These are phyloP conservation scores for Sarcophaga peregrina DNA, from an alignment of 1,140 invertebrate species.

Conservation along the genomic window DNA sequence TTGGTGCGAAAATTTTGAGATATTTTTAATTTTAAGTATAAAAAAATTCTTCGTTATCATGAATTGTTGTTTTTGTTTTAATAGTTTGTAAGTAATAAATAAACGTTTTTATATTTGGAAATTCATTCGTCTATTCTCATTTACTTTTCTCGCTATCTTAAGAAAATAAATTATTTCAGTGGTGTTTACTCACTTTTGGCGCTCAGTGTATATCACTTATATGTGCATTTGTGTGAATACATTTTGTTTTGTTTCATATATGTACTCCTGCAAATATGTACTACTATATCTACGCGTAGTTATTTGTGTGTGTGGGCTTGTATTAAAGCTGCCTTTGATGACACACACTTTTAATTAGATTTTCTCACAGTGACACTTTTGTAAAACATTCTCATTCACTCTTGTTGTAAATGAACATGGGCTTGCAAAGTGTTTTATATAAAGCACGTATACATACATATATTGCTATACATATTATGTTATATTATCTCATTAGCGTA, in stretches of 20 bases:
- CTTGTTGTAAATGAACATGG: conserved; percentile 7
- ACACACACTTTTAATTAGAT: conserved; percentile 37
- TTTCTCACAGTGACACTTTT: conserved; percentile 33
- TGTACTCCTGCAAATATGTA: neutral
- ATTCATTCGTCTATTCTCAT: too few relatives aligned
- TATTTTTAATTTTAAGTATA: too few relatives aligned
- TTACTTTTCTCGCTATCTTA: too few relatives aligned
- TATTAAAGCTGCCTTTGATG: conserved; percentile 35
- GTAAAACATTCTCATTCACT: conserved; percentile 2
- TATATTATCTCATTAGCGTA: too few relatives aligned
- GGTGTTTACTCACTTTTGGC: too few relatives aligned
- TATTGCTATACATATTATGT: neutral
- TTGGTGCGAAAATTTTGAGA: too few relatives aligned
- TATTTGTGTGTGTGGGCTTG: neutral
- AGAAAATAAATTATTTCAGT: too few relatives aligned
- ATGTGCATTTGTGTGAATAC: neutral
- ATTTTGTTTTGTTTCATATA: neutral
- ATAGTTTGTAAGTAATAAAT: too few relatives aligned
- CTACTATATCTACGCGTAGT: neutral
- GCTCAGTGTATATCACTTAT: neutral
- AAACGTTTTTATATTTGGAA: too few relatives aligned
- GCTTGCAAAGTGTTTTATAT: neutral
- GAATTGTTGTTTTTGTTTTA: too few relatives aligned
- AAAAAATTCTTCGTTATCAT: too few relatives aligned
- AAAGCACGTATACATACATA: neutral